Evolutionary conservation across 2,113 vertebrate genomes (phyloP).

Genomic region (Procavia capensis): DNA sequence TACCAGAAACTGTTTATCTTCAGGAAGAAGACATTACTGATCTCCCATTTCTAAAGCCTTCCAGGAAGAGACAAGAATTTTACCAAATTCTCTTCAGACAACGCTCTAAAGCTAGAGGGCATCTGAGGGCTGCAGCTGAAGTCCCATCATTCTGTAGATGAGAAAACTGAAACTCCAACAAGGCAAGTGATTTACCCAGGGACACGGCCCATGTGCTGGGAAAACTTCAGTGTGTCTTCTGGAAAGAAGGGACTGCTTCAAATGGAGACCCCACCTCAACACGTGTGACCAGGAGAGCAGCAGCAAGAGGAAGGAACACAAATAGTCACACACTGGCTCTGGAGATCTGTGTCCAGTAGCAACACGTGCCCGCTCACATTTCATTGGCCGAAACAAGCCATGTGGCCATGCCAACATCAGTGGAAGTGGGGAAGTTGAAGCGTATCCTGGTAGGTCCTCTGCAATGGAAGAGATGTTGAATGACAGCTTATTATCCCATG

Average conservation of each 20-base stretch:
- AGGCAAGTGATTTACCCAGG: background rate
- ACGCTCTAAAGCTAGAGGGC: background rate
- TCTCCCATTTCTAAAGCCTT: background rate
- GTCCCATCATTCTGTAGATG: background rate
- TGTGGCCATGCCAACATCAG: background rate
- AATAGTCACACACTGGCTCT: background rate
- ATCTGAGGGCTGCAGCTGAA: background rate
- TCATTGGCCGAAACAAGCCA: conserved; percentile 6
- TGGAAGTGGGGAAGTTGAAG: background rate
- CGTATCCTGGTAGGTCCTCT: background rate
- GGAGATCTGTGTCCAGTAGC: background rate
- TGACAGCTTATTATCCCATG: background rate
- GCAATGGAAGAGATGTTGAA: background rate
- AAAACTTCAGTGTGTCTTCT: conserved; percentile 21
- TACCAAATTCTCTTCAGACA: conserved; percentile 8
- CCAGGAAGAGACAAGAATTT: background rate
- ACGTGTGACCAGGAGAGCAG: background rate
- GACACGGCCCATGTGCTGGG: background rate
- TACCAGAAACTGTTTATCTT: conserved; percentile 18
- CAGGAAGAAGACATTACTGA: background rate
- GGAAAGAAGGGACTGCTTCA: background rate
- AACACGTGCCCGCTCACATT: background rate
- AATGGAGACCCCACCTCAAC: background rate
- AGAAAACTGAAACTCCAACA: background rate
- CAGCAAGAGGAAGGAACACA: background rate